A percentile compares a stretch with the other conserved stretches of the same genome.
phyloP scores from a whole-genome alignment of 2,113 vertebrate species.

The Rhipidura dahli region DNA sequence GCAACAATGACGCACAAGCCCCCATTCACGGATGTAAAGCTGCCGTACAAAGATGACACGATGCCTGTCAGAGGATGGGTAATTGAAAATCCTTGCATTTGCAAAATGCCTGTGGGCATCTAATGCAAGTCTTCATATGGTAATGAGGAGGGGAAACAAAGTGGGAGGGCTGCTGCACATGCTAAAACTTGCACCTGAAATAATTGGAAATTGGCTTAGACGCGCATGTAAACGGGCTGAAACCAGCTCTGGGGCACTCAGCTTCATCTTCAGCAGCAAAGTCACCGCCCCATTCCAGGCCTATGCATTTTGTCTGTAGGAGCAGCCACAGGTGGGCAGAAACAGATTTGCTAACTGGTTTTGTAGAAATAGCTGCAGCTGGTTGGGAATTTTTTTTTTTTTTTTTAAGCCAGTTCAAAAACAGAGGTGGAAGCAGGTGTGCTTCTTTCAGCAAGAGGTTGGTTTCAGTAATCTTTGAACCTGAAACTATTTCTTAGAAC shows the following conservation, averaged over 20 bases:
- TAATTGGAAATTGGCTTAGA: constrained; percentile 48
- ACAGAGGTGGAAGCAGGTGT: neutral
- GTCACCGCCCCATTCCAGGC: neutral
- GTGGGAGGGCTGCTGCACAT: constrained; percentile 41
- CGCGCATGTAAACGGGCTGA: neutral
- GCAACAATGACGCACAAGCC: neutral
- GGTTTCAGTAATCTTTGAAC: neutral
- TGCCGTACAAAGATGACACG: neutral
- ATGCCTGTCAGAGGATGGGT: constrained; percentile 41
- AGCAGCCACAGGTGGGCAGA: constrained; percentile 19
- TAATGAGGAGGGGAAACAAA: constrained; percentile 54
- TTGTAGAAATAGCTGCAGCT: neutral
- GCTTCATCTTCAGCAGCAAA: constrained; percentile 16
- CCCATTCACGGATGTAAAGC: neutral
- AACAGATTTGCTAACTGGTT: neutral
- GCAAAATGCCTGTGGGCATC: constrained; percentile 56
- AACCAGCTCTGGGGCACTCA: constrained; percentile 25
- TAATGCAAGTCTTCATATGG: constrained; percentile 39
- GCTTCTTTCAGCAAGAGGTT: neutral
- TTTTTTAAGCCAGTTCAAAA: neutral
- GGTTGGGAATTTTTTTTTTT: neutral
- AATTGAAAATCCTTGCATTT: constrained; percentile 54
- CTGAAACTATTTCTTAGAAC: neutral
- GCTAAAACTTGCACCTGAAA: constrained; percentile 69
- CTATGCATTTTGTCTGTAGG: neutral